Conservation (phyloP, 64 coral and sea anemone species). For the Hydrozoanthus tunicans region DNA sequence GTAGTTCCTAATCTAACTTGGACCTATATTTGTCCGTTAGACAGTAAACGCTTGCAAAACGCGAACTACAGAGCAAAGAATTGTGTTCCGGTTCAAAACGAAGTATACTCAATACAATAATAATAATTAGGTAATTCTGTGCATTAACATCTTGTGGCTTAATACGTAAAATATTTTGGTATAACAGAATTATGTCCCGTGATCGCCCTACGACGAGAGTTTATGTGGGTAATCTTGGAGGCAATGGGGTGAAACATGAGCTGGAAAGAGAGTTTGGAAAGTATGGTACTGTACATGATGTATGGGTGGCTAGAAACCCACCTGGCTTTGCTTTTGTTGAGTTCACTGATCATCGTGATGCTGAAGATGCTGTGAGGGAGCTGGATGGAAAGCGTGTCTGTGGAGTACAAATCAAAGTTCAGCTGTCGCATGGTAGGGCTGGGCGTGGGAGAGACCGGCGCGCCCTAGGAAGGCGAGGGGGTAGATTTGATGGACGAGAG, state of each 20-base stretch:
- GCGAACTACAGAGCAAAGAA: too few relatives aligned
- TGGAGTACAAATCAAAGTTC: slow-evolving; percentile 48
- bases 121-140: too few relatives aligned
- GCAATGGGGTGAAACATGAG: slow-evolving; percentile 70
- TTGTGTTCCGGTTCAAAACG: too few relatives aligned
- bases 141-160: too few relatives aligned
- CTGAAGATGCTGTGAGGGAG: slow-evolving; percentile 68
- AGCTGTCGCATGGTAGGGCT: slow-evolving; percentile 65
- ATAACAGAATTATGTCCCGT: slow-evolving; percentile 21
- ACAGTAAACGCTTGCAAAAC: too few relatives aligned
- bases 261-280: slow-evolving; percentile 70
- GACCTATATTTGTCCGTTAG: too few relatives aligned
- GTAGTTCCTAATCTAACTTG: too few relatives aligned
- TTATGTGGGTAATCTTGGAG: slow-evolving; percentile 72
- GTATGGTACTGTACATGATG: slow-evolving; percentile 77
- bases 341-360: slow-evolving; percentile 75
- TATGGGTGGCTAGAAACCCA: slow-evolving; percentile 90
- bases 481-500: slow-evolving; percentile 34
- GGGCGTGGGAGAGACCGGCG: slow-evolving; percentile 44
- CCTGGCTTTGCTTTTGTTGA: slow-evolving; percentile 96
- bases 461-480: slow-evolving; percentile 8
- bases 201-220: slow-evolving; percentile 69
- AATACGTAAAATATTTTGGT: neutral
- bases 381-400: slow-evolving; percentile 73
- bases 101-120: too few relatives aligned